phyloP scores from a whole-genome alignment of 92 coral and sea anemone genomes.

The Metridium senile region DNA sequence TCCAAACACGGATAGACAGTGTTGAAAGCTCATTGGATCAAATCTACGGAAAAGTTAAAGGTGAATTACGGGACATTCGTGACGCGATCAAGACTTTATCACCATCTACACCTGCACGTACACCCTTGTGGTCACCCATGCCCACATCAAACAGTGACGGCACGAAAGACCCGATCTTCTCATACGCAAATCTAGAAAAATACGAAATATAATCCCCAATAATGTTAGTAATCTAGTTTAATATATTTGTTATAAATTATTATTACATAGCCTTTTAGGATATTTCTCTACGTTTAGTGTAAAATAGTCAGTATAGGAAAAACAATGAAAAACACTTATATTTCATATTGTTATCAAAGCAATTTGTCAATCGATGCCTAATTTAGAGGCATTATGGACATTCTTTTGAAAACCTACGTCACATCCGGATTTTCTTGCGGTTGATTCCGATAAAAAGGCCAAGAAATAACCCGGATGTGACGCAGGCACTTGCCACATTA shows the following conservation, averaged over 20 bases:
- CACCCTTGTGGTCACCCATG: conserved; percentile 31
- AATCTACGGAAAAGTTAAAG: conserved; percentile 84
- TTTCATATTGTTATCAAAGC: no score
- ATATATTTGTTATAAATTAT: conserved; percentile 5
- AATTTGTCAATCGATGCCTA: no score
- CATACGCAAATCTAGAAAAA: conserved; percentile 42
- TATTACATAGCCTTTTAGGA: neutral
- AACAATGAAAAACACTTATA: neutral
- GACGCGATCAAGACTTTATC: conserved; percentile 64
- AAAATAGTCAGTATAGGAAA: neutral
- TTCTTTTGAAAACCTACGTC: no score
- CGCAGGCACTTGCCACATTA: no score
- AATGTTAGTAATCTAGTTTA: neutral
- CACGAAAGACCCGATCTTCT: conserved; percentile 34
- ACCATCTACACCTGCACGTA: conserved; percentile 12
- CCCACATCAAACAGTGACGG: neutral
- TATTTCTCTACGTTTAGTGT: neutral
- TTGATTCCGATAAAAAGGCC: no score
- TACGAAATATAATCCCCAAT: conserved; percentile 24
- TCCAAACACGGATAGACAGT: conserved; percentile 73
- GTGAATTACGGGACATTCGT: conserved; percentile 80
- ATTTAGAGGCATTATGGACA: no score
- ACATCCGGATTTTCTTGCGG: no score
- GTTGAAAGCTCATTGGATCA: conserved; percentile 83
- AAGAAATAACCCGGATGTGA: no score